A percentile compares a stretch with the other conserved stretches of the same genome.
Conservation (phyloP, 2,888 invertebrate species). For the Thecophora atra region DNA sequence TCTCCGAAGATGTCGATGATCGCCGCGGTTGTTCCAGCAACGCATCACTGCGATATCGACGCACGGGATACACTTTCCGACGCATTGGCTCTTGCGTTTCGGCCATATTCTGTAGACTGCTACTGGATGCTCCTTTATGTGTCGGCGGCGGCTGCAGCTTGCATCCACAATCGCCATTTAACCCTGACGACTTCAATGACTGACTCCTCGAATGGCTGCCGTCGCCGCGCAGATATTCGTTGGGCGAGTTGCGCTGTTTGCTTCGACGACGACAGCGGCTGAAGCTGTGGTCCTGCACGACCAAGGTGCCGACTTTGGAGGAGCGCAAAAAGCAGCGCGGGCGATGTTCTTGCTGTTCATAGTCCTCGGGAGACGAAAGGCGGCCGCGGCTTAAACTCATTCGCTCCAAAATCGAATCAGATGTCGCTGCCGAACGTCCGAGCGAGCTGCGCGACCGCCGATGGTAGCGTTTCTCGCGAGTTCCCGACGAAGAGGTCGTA, state of each 20-base stretch:
- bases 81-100: conserved; percentile 31
- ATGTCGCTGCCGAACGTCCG: conserved; percentile 49
- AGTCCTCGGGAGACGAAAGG: conserved; percentile 59
- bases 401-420: conserved; percentile 61
- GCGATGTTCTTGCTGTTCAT: conserved; percentile 48
- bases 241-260: conserved; percentile 54
- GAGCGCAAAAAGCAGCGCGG: conserved; percentile 67
- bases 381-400: conserved; percentile 61
- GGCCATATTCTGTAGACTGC: conserved; percentile 33
- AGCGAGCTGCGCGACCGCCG: conserved; percentile 58
- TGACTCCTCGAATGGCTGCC: conserved; percentile 38
- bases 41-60: conserved; percentile 48
- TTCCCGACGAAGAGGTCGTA: conserved; percentile 54
- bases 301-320: conserved; percentile 69
- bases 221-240: conserved; percentile 50
- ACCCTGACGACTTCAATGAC: conserved; percentile 24
- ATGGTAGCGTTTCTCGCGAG: conserved; percentile 59
- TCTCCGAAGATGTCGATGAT: conserved; percentile 40
- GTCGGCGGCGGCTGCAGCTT: neutral
- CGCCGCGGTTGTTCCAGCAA: conserved; percentile 32
- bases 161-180: neutral
- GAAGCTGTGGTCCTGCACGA: conserved; percentile 68
- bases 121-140: neutral
- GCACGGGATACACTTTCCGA: conserved; percentile 43
- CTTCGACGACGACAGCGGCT: conserved; percentile 56